Base-by-base conservation (phyloP, 2,888 invertebrate species). In the Endotricha flammealis region DNA sequence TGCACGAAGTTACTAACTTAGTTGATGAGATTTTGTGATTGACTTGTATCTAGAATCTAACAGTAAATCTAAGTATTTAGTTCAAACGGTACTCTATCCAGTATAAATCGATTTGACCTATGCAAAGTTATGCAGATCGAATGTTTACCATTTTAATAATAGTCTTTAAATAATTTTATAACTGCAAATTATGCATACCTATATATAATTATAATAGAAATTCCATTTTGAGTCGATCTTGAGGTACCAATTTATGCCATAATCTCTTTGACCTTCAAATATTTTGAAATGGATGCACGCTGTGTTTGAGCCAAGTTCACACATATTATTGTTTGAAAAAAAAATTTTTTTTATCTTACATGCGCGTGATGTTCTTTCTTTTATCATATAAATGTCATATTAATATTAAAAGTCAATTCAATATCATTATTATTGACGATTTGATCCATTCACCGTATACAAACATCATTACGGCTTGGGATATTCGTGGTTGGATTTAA, bases 201-300 rank as follows among this genome's bases (percentile, higher is more conserved):
- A n/a, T n/a, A n/a, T n/a, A n/a, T n/a, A n/a, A n/a, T n/a, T n/a
- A 29, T 20, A 29, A 29, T 13, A 29, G 30, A 7, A 12, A 12
- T 12, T 20, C 10, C 20, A 29, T 17, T n/a, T 32, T 13, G 25
- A 11, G 3, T 11, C 14, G 14, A n/a, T n/a, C 12, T 8, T 20
- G 20, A 11, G 10, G 10, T 16, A 29, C 7, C 8, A 5, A 17
- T 11, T 12, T 12, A 11, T 31, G 16, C 20, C n/a, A 22, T 22
- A 35, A 29, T 35, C 35, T 13, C 20, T 35, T 12, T 29, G 35
- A 35, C 29, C 34, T 28, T 7, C 23, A 28, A 28, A 9, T 20
- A n/a, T 20, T 20, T 20, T 3, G 20, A 20, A 20, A 20, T 6
- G 8, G 7, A 20, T 8, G 2, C 20, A 20, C 20, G 20, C 7